Base-by-base conservation (phyloP, 2,888 invertebrate species). In the Smittia aterrima region DNA sequence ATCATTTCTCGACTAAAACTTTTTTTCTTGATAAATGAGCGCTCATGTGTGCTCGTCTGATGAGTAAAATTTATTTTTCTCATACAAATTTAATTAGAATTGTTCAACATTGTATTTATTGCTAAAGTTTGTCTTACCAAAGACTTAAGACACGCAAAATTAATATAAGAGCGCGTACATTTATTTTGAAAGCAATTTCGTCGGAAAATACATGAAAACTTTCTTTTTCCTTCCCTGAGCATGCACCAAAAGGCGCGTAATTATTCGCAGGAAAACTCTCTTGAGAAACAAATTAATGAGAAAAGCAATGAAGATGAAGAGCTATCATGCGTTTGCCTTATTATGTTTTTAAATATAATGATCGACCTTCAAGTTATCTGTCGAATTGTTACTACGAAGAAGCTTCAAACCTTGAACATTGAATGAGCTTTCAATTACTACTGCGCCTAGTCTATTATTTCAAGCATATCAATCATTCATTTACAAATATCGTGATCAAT, bases 71-170 rank as follows among this genome's bases (percentile, higher is more conserved):
- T 47, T n/a, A 47, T 16, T 47, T 47, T 16, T 2, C 47, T 47
- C 47, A 47, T 47, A 47, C 13, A 47, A n/a, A 6, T 47, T 47
- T 47, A 47, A 47, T 47, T 47, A 47, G 9, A 47, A 16, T 16
- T 47, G 47, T 47, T 47, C 47, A 47, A 47, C 47, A 47, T 47
- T 47, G 47, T 47, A 47, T 47, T 47, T 47, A 47, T 47, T 47
- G 47, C 47, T 3, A 47, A 47, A 47, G 47, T 47, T 47, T n/a
- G 47, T n/a, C 47, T 47, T 47, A 47, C 11, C 47, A 47, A 47
- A 32, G 32, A 32, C 47, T n/a, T 6, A n/a, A n/a, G n/a, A 11
- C 47, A 47, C 47, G 47, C 47, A 47, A 47, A 47, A 47, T 13
- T n/a, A 47, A 16, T 47, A 47, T 47, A 13, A 47, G 16, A 47